Conservation (phyloP, 2,113 vertebrate genomes). For the Oryctolagus cuniculus region DNA sequence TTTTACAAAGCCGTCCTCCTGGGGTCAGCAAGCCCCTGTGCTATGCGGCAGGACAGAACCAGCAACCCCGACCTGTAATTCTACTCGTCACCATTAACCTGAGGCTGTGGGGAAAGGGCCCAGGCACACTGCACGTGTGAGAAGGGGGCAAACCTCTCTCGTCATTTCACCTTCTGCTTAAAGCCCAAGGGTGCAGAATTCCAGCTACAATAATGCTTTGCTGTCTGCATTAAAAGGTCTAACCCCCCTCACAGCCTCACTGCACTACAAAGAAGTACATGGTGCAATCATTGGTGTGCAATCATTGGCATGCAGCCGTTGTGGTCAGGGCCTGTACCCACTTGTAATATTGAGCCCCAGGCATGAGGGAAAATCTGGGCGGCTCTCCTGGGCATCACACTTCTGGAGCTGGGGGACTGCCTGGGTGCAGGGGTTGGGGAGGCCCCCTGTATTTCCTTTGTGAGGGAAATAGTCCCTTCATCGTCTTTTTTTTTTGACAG, state of each 20-base stretch:
- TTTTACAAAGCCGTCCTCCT: background rate
- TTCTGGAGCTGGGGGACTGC: background rate
- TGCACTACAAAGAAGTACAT: background rate
- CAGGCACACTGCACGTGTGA: too few relatives aligned
- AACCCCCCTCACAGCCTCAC: background rate
- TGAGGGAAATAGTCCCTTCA: constrained; percentile 4
- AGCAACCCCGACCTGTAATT: background rate
- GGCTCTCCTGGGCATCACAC: background rate
- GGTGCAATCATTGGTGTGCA: background rate
- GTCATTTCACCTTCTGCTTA: constrained; percentile 55
- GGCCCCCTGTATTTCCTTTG: background rate
- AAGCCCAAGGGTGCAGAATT: constrained; percentile 18
- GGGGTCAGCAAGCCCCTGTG: background rate
- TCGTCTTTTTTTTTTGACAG: too few relatives aligned
- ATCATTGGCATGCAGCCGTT: background rate
- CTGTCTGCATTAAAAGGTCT: constrained; percentile 59
- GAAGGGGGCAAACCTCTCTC: background rate
- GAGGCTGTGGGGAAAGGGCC: background rate
- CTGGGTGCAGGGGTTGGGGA: background rate
- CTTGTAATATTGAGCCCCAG: background rate
- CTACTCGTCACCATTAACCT: background rate
- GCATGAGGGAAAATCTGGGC: background rate
- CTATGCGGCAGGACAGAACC: background rate
- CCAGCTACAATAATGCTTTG: background rate
- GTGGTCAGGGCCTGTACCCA: background rate